Evolutionary conservation across 2,113 vertebrate genomes (phyloP).

Genomic region (Turdus rufiventris): DNA sequence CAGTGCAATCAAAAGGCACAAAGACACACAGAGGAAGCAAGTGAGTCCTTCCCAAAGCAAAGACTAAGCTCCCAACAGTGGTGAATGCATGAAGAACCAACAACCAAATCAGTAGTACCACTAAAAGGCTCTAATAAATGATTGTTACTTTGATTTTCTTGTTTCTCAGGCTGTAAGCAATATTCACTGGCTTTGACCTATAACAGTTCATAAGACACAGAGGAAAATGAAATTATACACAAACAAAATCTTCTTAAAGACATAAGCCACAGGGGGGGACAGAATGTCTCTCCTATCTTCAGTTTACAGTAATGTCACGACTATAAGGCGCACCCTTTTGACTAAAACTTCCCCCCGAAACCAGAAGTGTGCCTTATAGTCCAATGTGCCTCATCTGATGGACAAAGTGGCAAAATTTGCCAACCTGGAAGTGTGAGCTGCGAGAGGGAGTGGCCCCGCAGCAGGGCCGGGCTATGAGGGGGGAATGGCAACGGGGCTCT

Average conservation of each 20-base stretch:
- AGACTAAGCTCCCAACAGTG: background rate
- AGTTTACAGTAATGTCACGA: too few species aligned
- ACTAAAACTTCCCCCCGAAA: too few species aligned
- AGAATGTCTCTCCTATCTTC: background rate
- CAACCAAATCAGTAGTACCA: background rate
- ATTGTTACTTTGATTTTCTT: slow-evolving; percentile 14
- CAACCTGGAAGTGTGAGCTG: too few species aligned
- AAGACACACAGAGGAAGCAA: background rate
- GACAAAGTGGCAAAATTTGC: too few species aligned
- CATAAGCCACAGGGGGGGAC: background rate
- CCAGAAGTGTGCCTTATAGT: too few species aligned
- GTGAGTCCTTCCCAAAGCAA: background rate
- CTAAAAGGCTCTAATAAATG: background rate
- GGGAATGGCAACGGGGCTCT: too few species aligned
- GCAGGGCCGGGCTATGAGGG: too few species aligned
- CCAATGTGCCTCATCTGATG: too few species aligned
- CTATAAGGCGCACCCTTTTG: too few species aligned
- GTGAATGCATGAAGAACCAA: background rate
- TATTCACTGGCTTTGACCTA: background rate
- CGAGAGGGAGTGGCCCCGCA: too few species aligned
- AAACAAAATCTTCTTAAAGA: slow-evolving; percentile 26
- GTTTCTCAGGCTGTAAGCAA: background rate
- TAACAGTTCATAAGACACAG: background rate
- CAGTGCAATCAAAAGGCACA: background rate
- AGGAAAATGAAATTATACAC: slow-evolving; percentile 5